Evolutionary conservation across 2,797 vertebrate species (phyloP).

Genomic region (Halcyon smyrnensis): DNA sequence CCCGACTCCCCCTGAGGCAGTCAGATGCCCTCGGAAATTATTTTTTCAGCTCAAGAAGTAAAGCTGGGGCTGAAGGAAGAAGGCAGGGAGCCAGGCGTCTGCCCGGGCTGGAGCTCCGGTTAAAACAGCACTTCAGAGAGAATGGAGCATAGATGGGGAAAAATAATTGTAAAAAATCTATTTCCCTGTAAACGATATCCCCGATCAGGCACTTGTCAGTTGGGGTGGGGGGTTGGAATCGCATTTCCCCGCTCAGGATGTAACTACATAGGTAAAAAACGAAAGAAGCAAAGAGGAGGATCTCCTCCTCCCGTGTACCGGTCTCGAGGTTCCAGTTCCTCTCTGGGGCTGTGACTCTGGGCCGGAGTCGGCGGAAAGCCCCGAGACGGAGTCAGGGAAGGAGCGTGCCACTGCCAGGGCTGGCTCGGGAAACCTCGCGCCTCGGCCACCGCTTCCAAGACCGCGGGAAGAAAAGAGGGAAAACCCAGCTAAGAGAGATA

Average conservation of each 20-base stretch:
- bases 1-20: too few species aligned
- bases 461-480: accelerated
- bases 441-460: background rate
- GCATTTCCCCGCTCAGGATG: accelerated
- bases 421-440: background rate
- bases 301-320: accelerated
- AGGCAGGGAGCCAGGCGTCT: accelerated
- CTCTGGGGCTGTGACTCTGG: background rate
- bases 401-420: background rate
- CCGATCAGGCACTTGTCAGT: background rate
- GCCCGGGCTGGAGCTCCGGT: background rate
- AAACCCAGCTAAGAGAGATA: accelerated
- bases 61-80: background rate
- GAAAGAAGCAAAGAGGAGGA: background rate
- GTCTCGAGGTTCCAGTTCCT: background rate
- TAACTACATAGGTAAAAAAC: background rate
- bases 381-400: background rate
- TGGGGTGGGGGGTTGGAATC: background rate
- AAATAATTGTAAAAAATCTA: background rate
- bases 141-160: background rate
- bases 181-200: background rate
- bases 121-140: background rate
- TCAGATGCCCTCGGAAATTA: background rate
- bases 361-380: accelerated
- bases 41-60: background rate